A percentile compares a stretch with the other conserved stretches of the same genome.
phyloP scores from a whole-genome alignment of 2,113 vertebrate genomes.

The Theristicus caerulescens region DNA sequence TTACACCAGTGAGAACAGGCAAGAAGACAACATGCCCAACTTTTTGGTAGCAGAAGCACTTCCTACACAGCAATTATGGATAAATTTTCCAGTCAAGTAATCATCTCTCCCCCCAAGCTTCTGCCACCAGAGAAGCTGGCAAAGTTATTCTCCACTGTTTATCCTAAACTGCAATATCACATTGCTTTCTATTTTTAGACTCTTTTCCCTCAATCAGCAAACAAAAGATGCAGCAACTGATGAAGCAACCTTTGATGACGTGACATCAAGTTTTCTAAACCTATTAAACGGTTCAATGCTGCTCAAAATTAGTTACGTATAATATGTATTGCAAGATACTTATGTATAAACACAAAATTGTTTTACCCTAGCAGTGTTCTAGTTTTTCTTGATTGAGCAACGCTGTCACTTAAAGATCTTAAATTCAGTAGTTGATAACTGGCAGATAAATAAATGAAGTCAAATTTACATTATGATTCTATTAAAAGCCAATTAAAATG shows the following conservation, averaged over 20 bases:
- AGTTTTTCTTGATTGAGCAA: background rate
- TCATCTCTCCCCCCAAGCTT: background rate
- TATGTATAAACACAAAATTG: background rate
- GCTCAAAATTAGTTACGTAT: background rate
- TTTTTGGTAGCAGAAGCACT: background rate
- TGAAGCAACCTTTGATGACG: background rate
- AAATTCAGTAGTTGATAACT: slow-evolving; percentile 3
- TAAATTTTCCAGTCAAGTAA: background rate
- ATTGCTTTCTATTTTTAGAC: background rate
- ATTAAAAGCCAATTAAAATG: slow-evolving; percentile 54
- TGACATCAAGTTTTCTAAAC: background rate
- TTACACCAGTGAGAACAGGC: background rate
- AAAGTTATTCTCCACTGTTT: background rate
- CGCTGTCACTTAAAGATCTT: slow-evolving; percentile 10
- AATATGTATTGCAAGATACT: background rate
- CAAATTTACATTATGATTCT: slow-evolving; percentile 9
- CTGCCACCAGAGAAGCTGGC: background rate
- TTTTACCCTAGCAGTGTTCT: background rate
- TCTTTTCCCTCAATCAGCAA: background rate
- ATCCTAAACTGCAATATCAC: background rate
- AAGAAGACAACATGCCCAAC: background rate
- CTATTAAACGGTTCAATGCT: background rate
- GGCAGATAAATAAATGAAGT: slow-evolving; percentile 29
- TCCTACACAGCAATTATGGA: background rate
- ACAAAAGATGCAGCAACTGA: background rate